A percentile compares a stretch with the other conserved stretches of the same genome.
These are phyloP conservation scores for Elegia similella DNA, from an alignment of 2,888 invertebrate genomes.

Conservation along the genomic window DNA sequence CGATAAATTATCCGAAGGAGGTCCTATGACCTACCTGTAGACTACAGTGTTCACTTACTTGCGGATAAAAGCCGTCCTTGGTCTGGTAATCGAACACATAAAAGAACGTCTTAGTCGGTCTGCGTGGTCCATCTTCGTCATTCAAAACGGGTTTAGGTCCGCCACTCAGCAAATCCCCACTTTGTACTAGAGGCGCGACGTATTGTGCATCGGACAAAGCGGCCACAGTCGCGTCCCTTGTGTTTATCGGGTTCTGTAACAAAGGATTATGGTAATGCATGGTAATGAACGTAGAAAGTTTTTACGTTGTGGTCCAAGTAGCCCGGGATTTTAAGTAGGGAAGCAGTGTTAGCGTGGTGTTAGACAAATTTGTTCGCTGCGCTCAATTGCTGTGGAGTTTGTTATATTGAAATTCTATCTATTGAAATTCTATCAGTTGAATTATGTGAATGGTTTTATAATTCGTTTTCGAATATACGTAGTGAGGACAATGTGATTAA, in stretches of 20 bases:
- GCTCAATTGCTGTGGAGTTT: neutral
- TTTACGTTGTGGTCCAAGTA: neutral
- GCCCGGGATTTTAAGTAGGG: neutral
- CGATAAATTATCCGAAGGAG: too few species aligned
- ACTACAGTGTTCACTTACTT: slow-evolving; percentile 74
- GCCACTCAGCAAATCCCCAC: slow-evolving; percentile 89
- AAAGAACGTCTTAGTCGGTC: slow-evolving; percentile 91
- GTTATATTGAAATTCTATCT: too few species aligned
- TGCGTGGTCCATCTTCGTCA: slow-evolving; percentile 74
- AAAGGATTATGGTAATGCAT: slow-evolving; percentile 27
- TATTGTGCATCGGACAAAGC: slow-evolving; percentile 97
- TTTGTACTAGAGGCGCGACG: slow-evolving; percentile 93
- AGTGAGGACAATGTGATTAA: too few species aligned
- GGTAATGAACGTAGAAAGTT: slow-evolving; percentile 17
- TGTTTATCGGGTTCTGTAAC: slow-evolving; percentile 91
- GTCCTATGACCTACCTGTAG: too few species aligned
- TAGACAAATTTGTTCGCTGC: neutral
- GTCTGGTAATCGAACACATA: slow-evolving; percentile 97
- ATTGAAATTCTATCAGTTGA: too few species aligned
- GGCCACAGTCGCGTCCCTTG: slow-evolving; percentile 93
- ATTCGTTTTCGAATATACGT: too few species aligned
- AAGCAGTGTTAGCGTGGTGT: neutral
- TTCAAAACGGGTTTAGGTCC: slow-evolving; percentile 82
- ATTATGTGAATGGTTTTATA: too few species aligned
- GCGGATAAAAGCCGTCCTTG: slow-evolving; percentile 93